Base-by-base conservation (phyloP, 2,113 vertebrate species). In the Rhodinocichla rosea region DNA sequence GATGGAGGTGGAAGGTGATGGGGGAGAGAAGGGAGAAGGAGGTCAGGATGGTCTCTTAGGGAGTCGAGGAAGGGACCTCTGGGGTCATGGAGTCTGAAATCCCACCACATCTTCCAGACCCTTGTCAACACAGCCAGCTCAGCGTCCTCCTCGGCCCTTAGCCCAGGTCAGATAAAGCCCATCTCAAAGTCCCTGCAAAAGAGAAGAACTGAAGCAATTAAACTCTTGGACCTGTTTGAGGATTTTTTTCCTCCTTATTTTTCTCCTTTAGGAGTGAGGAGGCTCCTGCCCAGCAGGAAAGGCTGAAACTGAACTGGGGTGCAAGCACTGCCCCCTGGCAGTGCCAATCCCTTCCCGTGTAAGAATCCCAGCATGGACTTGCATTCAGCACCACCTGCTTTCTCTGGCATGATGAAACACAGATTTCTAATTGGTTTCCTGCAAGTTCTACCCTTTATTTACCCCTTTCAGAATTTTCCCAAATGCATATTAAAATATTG, bases 81-180 rank as follows among this genome's bases (percentile, higher is more conserved):
- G 37, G 24, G 28, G 7, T 45, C 7, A 0, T 7, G n/a, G 60
- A 73, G 45, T 28, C 20, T 91, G 60, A 59, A 35, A 30, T 59
- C 18, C 42, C 45, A 70, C 33, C 27, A 45, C 55, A 42, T 63
- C 55, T 50, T 67, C 59, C 57, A 80, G 37, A 57, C 15, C 16
- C 11, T 4, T 4, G 1, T 14, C 57, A 83, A 10, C 19, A 12
- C 60, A 71, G 45, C 10, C 80, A 88, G 49, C 30, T 73, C 57
- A 14, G 6, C 0, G 0, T 18, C 22, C 35, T 7, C 27, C n/a
- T 83, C 59, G 65, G 20, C 32, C 12, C n/a, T 47, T 11, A 33
- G 26, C 10, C 55, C 65, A 4, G 24, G 3, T 28, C 18, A n/a
- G 13, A 5, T 1, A 40, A 40, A 5, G 6, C 30, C 44, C 57